Evolutionary conservation across 2,888 invertebrate species (phyloP).

Genomic region (Phengaris alcon): DNA sequence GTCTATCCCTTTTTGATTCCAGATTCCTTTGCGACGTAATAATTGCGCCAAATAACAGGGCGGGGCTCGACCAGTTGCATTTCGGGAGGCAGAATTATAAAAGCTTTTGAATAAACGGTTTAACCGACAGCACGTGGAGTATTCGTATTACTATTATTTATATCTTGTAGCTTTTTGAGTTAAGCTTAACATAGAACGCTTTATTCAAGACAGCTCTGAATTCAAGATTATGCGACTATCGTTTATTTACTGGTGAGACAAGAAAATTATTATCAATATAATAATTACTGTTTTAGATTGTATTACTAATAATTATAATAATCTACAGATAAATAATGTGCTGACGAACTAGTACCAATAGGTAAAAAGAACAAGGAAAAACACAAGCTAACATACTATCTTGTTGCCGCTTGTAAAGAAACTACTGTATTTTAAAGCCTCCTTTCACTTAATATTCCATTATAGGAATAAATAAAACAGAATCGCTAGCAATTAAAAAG

Average conservation of each 20-base stretch:
- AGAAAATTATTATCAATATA: too few relatives aligned
- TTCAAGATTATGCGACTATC: too few relatives aligned
- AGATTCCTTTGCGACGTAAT: conserved; percentile 66
- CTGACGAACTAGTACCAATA: too few relatives aligned
- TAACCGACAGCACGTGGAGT: conserved; percentile 1
- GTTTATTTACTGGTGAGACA: too few relatives aligned
- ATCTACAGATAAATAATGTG: too few relatives aligned
- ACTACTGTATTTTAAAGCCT: conserved; percentile 3
- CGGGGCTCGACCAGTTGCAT: conserved; percentile 50
- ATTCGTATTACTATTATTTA: not conserved
- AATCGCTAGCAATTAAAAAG: conserved; percentile 19
- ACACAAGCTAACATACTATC: not conserved
- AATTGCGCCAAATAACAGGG: conserved; percentile 74
- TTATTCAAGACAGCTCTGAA: too few relatives aligned
- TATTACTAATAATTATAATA: too few relatives aligned
- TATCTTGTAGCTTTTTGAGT: not conserved
- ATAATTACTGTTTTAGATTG: too few relatives aligned
- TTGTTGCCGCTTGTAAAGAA: not conserved
- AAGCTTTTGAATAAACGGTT: conserved; percentile 25
- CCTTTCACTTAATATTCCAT: conserved; percentile 20
- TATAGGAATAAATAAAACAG: conserved; percentile 14
- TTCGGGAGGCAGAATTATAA: conserved; percentile 44
- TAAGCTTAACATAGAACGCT: not conserved
- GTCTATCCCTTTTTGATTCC: conserved; percentile 70
- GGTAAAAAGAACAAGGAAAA: too few relatives aligned